Evolutionary conservation across 2,797 vertebrate genomes (phyloP), one percentile per base, ranked within the genome.

Genomic region (Lacerta viridis): DNA sequence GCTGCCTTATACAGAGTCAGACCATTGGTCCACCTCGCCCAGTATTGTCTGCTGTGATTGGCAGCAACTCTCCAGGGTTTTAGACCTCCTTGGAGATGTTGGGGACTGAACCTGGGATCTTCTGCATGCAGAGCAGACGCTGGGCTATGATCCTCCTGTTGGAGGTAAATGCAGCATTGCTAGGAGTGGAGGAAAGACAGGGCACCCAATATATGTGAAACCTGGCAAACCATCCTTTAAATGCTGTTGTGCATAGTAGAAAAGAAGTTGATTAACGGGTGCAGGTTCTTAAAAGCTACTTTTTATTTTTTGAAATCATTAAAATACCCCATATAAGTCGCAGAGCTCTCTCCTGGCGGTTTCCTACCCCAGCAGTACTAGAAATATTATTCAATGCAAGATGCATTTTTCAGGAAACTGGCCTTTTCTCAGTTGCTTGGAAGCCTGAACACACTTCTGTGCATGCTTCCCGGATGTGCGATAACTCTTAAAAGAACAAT

Each of bases 291-390:
- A 75, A 72, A 27, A 71, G 25, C n/a, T 90, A 0, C 61, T 79
- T 72, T 90, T 93, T 88, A 50, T 90, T 84, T 88, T 15, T 2
- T 1, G 1, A 7, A 88, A 82, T 55, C 85, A 83, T 85, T 50
- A 74, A 87, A 89, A 43, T 0, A 80, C 5, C 2, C 87, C 85
- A 88, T 55, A 43, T 69, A 90, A 68, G 69, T 66, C 79, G 7
- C 23, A 8, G 59, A 61, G 59, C 59, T 18, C 59, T 61, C 18
- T 23, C 50, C 11, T 66, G 83, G 77, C 83, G 1, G 25, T 25
- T 46, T 33, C 9, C n/a, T 84, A 9, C 29, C 55, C 41, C 27
- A 84, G n/a, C 43, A 25, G 20, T 72, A 41, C 82, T 36, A 7
- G 29, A 50, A 33, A 71, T 83, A 36, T 46, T 69, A 13, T n/a